Evolutionary conservation across 2,888 invertebrate species (phyloP).

Genomic region (Malthinus flaveolus): DNA sequence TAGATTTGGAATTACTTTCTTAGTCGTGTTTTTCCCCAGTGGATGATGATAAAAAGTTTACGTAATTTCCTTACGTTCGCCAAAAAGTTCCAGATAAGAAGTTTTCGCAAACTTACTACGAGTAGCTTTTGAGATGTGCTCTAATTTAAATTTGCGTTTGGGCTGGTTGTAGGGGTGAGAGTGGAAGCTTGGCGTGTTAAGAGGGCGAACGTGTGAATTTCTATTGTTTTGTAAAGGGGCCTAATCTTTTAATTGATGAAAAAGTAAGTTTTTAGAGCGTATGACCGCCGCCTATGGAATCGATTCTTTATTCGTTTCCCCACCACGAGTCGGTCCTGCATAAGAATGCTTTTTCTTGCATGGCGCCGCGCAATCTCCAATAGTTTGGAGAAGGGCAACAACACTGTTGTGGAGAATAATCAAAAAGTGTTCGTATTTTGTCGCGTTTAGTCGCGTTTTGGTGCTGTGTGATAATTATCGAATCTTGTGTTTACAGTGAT

Average conservation of each 20-base stretch:
- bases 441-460: slow-evolving; percentile 43
- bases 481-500: slow-evolving; percentile 28
- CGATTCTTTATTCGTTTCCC: slow-evolving; percentile 31
- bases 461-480: slow-evolving; percentile 33
- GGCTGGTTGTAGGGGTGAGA: no score
- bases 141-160: no score
- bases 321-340: slow-evolving; percentile 30
- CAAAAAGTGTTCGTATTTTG: slow-evolving; percentile 48
- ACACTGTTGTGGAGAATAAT: slow-evolving; percentile 45
- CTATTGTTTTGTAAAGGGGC: not conserved
- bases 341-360: slow-evolving; percentile 34
- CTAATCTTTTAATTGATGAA: slow-evolving; percentile 10
- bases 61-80: no score
- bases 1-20: no score
- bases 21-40: no score
- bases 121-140: no score
- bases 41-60: no score
- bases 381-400: slow-evolving; percentile 29
- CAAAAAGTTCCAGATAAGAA: no score
- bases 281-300: slow-evolving; percentile 29
- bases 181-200: not conserved
- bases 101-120: no score
- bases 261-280: slow-evolving; percentile 14
- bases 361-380: slow-evolving; percentile 48
- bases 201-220: not conserved